Base-by-base conservation (phyloP, 1,140 invertebrate species). In the Pseudomyrmex flavicornis region DNA sequence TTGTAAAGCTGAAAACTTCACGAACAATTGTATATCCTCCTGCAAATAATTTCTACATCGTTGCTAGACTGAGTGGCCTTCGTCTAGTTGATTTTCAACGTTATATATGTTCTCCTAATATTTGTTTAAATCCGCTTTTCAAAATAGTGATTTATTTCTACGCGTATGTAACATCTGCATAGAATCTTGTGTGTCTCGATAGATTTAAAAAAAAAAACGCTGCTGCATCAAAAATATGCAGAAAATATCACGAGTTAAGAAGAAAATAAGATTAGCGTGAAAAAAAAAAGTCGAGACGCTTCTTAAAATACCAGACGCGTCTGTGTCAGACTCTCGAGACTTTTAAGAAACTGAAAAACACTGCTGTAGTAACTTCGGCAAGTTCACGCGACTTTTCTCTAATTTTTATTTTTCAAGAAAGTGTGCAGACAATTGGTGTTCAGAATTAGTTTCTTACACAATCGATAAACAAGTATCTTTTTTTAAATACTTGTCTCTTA, bases 21-120 rank as follows among this genome's bases (percentile, higher is more conserved):
- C 22, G 54, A 84, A 89, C 70, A 84, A 80, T 85, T 86, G 61
- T 83, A 85, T 85, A 88, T 70, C 56, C 46, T 58, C n/a, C 59
- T 15, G 26, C 63, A n/a, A 62, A 56, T 62, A 63, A 66, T 76
- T 76, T n/a, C 12, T 54, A 12, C 12, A 54, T 0, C 35, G 8
- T 66, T 17, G 13, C 13, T 13, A 3, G 1, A 20, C 2, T 17
- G 2, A 76, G 26, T 62, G 15, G 2, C 17, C 22, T 56, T 2
- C 44, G 44, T 82, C 63, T 22, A 4, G 54, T 56, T n/a, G 48
- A 7, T 46, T 50, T 58, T 74, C 26, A 56, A 54, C 2, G 26
- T 58, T 44, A 7, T 59, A 59, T 50, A 50, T 82, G 50, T 74
- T 62, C n/a, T 2, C 1, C 7, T 9, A 44, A 15, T 62, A 15